These are phyloP conservation scores for Ichneumoninae sp. DNA, from an alignment of 2,888 invertebrate species.

Conservation along the genomic window DNA sequence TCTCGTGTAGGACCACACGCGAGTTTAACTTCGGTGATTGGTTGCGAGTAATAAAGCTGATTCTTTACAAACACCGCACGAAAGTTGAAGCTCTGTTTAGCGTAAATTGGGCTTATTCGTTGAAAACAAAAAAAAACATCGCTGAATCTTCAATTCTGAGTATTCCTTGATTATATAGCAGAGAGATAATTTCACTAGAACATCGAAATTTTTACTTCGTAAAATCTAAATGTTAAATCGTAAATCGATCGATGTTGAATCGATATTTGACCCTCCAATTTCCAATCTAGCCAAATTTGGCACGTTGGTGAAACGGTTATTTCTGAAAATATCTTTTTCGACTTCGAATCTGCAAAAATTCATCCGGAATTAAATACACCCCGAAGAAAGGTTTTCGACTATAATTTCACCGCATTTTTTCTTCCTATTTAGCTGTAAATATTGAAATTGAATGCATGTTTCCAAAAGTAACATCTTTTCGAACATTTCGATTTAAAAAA, in stretches of 20 bases:
- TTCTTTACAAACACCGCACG: not conserved
- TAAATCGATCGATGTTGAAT: not conserved
- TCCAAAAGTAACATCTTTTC: too few species aligned
- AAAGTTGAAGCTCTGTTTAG: not conserved
- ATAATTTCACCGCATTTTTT: too few species aligned
- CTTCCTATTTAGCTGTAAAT: too few species aligned
- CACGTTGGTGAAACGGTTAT: too few species aligned
- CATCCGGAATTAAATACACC: too few species aligned
- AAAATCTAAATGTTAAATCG: not conserved
- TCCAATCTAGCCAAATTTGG: too few species aligned
- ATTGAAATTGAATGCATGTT: too few species aligned
- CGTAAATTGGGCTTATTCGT: not conserved
- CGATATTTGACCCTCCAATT: not conserved
- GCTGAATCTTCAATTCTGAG: not conserved
- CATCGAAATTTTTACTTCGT: not conserved
- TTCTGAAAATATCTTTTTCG: too few species aligned
- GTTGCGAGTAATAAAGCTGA: not conserved
- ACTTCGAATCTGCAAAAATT: too few species aligned
- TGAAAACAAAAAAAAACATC: not conserved
- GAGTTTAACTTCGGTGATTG: conserved; percentile 36
- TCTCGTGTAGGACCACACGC: not conserved
- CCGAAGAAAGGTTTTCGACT: too few species aligned
- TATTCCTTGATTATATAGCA: not conserved
- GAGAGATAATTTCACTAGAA: not conserved
- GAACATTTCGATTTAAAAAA: too few species aligned